Base-by-base conservation (phyloP, 2,888 invertebrate species). In the Periphyllus acericola region DNA sequence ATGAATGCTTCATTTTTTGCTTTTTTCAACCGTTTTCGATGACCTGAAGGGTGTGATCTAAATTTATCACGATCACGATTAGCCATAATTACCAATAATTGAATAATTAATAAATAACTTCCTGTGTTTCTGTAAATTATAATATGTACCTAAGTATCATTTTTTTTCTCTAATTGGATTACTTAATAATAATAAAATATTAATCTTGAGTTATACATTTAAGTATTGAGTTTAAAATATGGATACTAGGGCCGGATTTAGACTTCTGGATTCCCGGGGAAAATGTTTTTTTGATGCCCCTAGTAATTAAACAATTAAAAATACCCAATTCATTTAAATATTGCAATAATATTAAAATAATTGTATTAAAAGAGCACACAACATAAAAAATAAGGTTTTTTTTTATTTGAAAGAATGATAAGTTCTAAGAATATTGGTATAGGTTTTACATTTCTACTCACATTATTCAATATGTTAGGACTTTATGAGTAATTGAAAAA, bases 41-140 rank as follows among this genome's bases (percentile, higher is more conserved):
- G 74, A 74, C 74, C 74, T 74, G 74, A 74, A 74, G 74, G 25
- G 36, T 74, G 40, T 74, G 74, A 74, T 74, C 74, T 74, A 74
- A 40, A 74, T 40, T 74, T 74, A 74, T 74, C 74, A 40, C 40
- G 74, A 74, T 40, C 25, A 74, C 74, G 74, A n/a, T 36, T 74
- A 40, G 74, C 74, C 74, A 74, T 74, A 40, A 71, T 71, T 29
- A 71, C 29, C 36, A 36, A 36, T 36, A 36, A 36, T 36, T 36
- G 36, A 36, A 36, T 36, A 36, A 36, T 36, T 71, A 72, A 72
- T 72, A 72, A 72, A 72, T 72, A 72, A 72, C 34, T 72, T 72
- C 34, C 34, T 72, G 34, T 21, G 72, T 72, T 72, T 72, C 72
- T 72, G 72, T 34, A 34, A 72, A 72, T 72, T 72, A 72, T 21